Conservation (phyloP, 2,797 vertebrate genomes). For the Cyprinodon diabolis region DNA sequence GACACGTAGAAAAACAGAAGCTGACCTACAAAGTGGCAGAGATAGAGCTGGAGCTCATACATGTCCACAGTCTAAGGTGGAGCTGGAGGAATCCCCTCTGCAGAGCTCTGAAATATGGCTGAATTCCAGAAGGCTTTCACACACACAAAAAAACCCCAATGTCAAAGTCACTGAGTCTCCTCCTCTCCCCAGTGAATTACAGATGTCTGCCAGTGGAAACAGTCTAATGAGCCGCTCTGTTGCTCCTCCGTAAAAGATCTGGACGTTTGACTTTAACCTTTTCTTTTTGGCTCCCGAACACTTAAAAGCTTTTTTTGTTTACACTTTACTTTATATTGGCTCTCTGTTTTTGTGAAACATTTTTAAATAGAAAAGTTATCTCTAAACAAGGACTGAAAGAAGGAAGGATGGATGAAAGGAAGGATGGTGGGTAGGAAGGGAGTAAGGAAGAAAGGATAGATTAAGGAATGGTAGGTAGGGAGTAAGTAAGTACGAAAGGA, state of each 20-base stretch:
- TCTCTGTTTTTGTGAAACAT: background rate
- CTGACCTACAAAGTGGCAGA: constrained; percentile 78
- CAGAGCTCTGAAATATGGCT: constrained; percentile 40
- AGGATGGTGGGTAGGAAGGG: background rate
- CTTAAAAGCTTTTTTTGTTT: background rate
- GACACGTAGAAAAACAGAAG: constrained; percentile 49
- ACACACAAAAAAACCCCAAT: constrained; percentile 7
- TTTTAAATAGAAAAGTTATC: background rate
- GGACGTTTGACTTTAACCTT: constrained; percentile 35
- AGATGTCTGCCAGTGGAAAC: constrained; percentile 38
- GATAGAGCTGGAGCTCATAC: constrained; percentile 58
- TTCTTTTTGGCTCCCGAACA: background rate
- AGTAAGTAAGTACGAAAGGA: background rate
- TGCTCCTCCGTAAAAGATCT: constrained; percentile 18
- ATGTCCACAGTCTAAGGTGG: constrained; percentile 26
- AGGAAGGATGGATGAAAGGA: background rate
- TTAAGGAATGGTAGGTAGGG: background rate
- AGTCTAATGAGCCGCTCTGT: constrained; percentile 36
- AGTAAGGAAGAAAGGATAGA: background rate
- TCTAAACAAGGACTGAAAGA: background rate
- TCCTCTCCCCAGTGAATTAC: background rate
- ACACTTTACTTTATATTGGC: background rate
- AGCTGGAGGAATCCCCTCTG: constrained; percentile 53
- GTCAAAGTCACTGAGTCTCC: constrained; percentile 11
- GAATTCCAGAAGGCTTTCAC: constrained; percentile 23